phyloP scores from a whole-genome alignment of 1,140 invertebrate species.

The Andricus grossulariae region DNA sequence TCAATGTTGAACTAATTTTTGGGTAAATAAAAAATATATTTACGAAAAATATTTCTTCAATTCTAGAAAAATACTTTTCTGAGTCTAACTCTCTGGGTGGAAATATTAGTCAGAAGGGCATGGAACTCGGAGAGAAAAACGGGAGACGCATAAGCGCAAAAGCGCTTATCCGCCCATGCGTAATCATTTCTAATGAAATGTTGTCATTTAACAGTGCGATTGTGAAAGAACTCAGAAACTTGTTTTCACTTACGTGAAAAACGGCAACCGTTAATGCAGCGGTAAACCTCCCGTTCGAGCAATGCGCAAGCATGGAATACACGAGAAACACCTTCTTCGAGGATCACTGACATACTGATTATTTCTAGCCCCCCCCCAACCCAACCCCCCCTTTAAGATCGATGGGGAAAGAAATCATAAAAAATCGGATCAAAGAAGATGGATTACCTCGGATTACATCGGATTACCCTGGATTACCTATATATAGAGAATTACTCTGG shows the following conservation, averaged over 20 bases:
- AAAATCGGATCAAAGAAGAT: too few relatives aligned
- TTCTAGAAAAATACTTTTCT: too few relatives aligned
- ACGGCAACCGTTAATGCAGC: slow-evolving; percentile 76
- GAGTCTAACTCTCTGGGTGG: too few relatives aligned
- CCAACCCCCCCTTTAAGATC: too few relatives aligned
- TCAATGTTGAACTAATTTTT: too few relatives aligned
- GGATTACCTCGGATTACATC: too few relatives aligned
- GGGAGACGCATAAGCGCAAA: slow-evolving; percentile 2
- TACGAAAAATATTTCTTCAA: too few relatives aligned
- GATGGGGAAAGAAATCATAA: too few relatives aligned
- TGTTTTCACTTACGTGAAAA: slow-evolving; percentile 76
- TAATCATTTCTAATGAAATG: slow-evolving; percentile 75
- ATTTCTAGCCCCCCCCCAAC: slow-evolving; percentile 44
- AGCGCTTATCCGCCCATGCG: slow-evolving; percentile 44
- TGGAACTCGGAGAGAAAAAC: neutral
- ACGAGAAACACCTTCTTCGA: slow-evolving; percentile 48
- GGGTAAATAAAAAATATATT: too few relatives aligned
- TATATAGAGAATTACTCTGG: too few relatives aligned
- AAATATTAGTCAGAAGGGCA: too few relatives aligned
- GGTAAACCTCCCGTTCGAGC: slow-evolving; percentile 75
- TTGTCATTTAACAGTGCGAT: slow-evolving; percentile 71
- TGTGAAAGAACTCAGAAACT: slow-evolving; percentile 69
- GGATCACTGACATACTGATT: slow-evolving; percentile 50
- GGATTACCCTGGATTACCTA: too few relatives aligned
- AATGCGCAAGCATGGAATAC: slow-evolving; percentile 54